Evolutionary conservation across 1,140 invertebrate genomes (phyloP), one percentile per base, ranked within the genome.

Genomic region (Zaprionus tsacasi): DNA sequence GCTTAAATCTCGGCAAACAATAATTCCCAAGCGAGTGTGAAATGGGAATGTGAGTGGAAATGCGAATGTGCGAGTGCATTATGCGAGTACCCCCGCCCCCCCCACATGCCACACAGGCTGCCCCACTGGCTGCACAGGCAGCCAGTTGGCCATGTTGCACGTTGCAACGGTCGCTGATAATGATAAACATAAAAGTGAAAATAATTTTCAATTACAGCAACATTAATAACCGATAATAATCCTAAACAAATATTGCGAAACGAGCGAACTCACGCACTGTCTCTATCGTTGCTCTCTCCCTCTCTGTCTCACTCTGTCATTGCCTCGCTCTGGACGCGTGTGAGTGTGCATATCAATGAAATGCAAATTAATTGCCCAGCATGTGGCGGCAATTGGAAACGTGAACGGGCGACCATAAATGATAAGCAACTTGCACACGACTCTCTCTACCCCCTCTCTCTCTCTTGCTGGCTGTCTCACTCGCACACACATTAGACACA

Each of bases 171-270:
- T 57, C 72, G 58, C 69, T 81, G 86, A 85, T 89, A 88, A 81
- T 82, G 81, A 87, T 90, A 88, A 88, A 73, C 85, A 90, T 81
- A 89, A 89, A 89, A 89, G 85, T 89, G 85, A 89, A 89, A 89
- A 89, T 89, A 89, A 89, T 89, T 89, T 89, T 89, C 85, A 89
- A 89, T 89, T 89, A 89, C 81, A 90, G 86, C 81, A 79, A 85
- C 85, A 89, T 89, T 89, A 89, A 89, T 89, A 89, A 89, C 85
- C 85, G 85, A 89, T 89, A 89, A 89, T 89, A 89, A 89, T 89
- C 85, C 85, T 89, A 89, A 89, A 88, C 86, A 89, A 89, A 89
- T 81, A 85, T 71, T 81, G 64, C 61, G 52, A 69, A 74, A 67
- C 50, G 59, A 55, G 21, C 17, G 15, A 43, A 12, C 38, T 12